These are phyloP conservation scores for Aurelia aurita DNA, from an alignment of 30 jellyfish, hydroid and myxozoan species.

Conservation along the genomic window DNA sequence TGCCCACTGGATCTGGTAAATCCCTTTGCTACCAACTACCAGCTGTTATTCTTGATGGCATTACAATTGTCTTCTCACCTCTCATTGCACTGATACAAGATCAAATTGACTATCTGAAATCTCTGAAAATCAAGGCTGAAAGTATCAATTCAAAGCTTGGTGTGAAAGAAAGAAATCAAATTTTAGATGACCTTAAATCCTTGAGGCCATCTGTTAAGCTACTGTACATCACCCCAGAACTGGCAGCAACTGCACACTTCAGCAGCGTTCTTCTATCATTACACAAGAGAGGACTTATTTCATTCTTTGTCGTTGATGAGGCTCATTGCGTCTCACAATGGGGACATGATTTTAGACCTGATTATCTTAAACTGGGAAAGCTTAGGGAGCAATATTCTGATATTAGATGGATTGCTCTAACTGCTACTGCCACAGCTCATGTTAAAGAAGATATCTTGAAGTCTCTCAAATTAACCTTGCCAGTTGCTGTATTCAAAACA, in stretches of 20 bases:
- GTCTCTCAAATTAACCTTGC: constrained; percentile 59
- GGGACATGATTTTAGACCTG: constrained; percentile 99
- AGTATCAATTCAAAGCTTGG: constrained; percentile 79
- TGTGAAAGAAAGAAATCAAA: constrained; percentile 52
- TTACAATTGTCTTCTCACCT: constrained; percentile 87
- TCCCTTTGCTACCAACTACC: constrained; percentile 92
- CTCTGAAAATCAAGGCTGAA: constrained; percentile 80
- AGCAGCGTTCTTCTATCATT: constrained; percentile 43
- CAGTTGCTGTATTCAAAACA: constrained; percentile 84
- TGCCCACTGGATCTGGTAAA: constrained; percentile 98
- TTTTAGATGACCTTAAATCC: constrained; percentile 60
- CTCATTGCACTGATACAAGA: constrained; percentile 87
- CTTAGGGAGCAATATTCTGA: constrained; percentile 76
- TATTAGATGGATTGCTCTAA: constrained; percentile 83
- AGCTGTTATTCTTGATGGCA: constrained; percentile 62
- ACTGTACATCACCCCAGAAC: constrained; percentile 95
- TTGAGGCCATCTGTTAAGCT: constrained; percentile 72
- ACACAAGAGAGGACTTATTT: constrained; percentile 48
- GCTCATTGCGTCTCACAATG: constrained; percentile 99
- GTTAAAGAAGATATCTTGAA: constrained; percentile 87
- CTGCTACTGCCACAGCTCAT: constrained; percentile 97
- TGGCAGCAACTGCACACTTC: constrained; percentile 83
- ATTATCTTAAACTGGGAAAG: constrained; percentile 88
- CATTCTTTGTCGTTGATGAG: constrained; percentile 94
- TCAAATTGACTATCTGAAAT: constrained; percentile 69